phyloP scores from a whole-genome alignment of 2,888 invertebrate species.

The Galerucella nymphaeae region DNA sequence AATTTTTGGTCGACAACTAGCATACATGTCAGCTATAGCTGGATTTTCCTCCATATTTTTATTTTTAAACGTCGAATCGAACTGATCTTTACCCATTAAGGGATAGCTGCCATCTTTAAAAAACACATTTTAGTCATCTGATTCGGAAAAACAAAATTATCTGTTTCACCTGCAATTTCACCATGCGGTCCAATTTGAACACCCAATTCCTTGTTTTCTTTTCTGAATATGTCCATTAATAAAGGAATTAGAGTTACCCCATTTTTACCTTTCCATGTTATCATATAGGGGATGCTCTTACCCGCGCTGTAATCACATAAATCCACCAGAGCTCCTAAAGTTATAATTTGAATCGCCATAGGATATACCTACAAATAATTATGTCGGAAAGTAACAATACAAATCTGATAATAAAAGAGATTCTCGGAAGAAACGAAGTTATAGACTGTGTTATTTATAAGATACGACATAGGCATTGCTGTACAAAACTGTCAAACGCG shows the following conservation, averaged over 20 bases:
- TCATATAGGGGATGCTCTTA: conserved; percentile 61
- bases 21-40: conserved; percentile 61
- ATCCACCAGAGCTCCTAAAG: conserved; percentile 63
- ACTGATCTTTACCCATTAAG: conserved; percentile 63
- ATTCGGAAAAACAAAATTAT: neutral
- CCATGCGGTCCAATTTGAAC: conserved; percentile 58
- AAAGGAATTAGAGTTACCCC: conserved; percentile 59
- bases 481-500: too few species aligned
- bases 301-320: conserved; percentile 56
- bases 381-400: too few species aligned
- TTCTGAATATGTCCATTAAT: conserved; percentile 62
- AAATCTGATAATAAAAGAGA: too few species aligned
- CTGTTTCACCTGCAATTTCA: conserved; percentile 57
- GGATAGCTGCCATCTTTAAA: conserved; percentile 60
- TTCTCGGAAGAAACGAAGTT: too few species aligned
- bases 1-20: conserved; percentile 65
- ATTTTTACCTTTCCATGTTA: conserved; percentile 63
- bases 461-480: too few species aligned
- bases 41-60: conserved; percentile 58
- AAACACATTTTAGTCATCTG: neutral
- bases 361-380: conserved; percentile 50
- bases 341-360: conserved; percentile 61
- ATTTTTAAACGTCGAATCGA: conserved; percentile 55
- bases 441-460: too few species aligned
- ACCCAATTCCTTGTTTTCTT: conserved; percentile 61